These are phyloP conservation scores for Plectrocnemia conspersa DNA, from an alignment of 1,140 invertebrate genomes.

Conservation along the genomic window DNA sequence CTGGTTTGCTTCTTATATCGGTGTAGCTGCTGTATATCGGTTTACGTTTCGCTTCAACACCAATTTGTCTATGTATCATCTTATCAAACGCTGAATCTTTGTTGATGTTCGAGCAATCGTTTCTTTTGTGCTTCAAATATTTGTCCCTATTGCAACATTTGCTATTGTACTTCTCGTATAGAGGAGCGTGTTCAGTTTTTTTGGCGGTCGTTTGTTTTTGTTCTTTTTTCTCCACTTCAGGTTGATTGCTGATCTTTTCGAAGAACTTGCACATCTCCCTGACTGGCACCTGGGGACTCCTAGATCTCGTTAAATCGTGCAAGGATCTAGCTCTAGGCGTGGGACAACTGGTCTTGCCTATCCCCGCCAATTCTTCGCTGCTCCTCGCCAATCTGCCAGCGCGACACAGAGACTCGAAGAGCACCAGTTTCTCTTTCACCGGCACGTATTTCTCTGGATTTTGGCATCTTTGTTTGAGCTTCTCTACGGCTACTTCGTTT, in stretches of 20 bases:
- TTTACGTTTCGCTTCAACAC: not conserved
- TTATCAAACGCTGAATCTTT: slow-evolving; percentile 21
- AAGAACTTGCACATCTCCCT: slow-evolving; percentile 60
- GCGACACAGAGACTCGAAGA: slow-evolving; percentile 57
- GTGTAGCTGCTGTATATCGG: no score
- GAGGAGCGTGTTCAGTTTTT: slow-evolving; percentile 19
- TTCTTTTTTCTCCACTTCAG: slow-evolving; percentile 10
- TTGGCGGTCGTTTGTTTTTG: slow-evolving; percentile 3
- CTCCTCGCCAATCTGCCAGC: slow-evolving; percentile 49
- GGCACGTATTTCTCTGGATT: slow-evolving; percentile 57
- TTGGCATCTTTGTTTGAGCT: slow-evolving; percentile 53
- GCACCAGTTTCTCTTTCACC: slow-evolving; percentile 55
- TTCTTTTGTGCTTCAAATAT: slow-evolving; percentile 18
- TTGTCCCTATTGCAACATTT: slow-evolving; percentile 15
- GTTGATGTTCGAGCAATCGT: slow-evolving; percentile 18
- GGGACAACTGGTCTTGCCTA: slow-evolving; percentile 39
- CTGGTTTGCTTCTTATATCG: not conserved
- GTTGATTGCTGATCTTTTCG: slow-evolving; percentile 39
- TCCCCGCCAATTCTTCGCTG: slow-evolving; percentile 45
- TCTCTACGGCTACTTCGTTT: slow-evolving; percentile 48
- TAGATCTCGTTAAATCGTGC: slow-evolving; percentile 52
- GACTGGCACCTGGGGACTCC: slow-evolving; percentile 44
- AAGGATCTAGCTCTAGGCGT: slow-evolving; percentile 55
- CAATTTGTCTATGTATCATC: slow-evolving; percentile 5
- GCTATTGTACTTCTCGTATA: slow-evolving; percentile 7